Percentiles rank a stretch among this genome's conserved stretches.
phyloP scores from a whole-genome alignment of 2,797 vertebrate genomes.

The Hirundo rustica region DNA sequence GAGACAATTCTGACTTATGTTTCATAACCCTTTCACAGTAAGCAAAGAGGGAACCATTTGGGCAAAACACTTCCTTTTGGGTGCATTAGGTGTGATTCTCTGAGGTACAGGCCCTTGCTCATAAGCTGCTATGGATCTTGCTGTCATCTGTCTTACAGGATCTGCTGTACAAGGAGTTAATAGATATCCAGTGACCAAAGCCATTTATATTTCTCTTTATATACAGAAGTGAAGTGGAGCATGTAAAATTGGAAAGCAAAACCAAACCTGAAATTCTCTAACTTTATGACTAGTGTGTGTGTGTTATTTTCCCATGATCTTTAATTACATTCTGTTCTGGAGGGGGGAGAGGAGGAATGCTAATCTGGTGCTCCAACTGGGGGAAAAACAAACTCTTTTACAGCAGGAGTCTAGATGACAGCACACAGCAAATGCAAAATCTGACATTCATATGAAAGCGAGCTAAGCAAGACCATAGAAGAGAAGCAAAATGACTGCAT shows the following conservation, averaged over 20 bases:
- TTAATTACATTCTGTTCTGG: slow-evolving; percentile 64
- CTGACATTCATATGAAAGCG: slow-evolving; percentile 73
- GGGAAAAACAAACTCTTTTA: slow-evolving; percentile 51
- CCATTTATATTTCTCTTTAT: slow-evolving; percentile 22
- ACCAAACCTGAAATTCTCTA: slow-evolving; percentile 40
- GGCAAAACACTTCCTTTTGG: not conserved
- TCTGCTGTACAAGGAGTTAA: slow-evolving; percentile 10
- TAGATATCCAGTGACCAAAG: slow-evolving; percentile 7
- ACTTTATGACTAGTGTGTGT: slow-evolving; percentile 2
- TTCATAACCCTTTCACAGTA: not conserved
- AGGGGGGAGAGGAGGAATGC: not conserved
- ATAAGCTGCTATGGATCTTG: not conserved
- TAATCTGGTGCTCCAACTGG: slow-evolving; percentile 45
- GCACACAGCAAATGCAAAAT: slow-evolving; percentile 72
- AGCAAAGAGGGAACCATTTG: not conserved
- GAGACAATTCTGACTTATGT: not conserved
- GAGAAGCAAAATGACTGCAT: slow-evolving; percentile 52
- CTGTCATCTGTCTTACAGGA: not conserved
- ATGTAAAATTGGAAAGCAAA: slow-evolving; percentile 40
- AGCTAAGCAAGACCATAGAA: slow-evolving; percentile 54
- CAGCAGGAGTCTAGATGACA: slow-evolving; percentile 53
- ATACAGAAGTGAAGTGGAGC: slow-evolving; percentile 13
- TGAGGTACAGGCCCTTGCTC: not conserved
- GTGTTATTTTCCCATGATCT: slow-evolving; percentile 51
- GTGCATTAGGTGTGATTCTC: not conserved